Percentiles rank a stretch among this genome's conserved stretches.
Evolutionary conservation across 2,888 invertebrate species (phyloP).

Genomic region (Vannuccia rotundouncinata): DNA sequence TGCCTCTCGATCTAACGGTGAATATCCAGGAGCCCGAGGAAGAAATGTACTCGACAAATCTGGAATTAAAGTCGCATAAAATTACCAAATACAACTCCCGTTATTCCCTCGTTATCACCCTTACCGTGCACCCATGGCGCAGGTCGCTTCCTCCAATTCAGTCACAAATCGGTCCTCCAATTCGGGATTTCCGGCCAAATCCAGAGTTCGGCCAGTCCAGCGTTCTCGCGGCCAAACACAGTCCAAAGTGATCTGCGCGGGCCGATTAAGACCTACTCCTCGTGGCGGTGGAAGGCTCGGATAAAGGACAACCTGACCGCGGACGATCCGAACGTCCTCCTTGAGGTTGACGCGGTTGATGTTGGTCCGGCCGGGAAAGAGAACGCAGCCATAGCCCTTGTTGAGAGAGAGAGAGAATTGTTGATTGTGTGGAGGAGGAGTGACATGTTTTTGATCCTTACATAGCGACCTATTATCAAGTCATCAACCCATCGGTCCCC

Average conservation of each 20-base stretch:
- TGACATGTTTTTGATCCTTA: too few species aligned
- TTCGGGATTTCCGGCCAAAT: not conserved
- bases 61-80: too few species aligned
- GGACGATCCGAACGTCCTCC: not conserved
- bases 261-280: not conserved
- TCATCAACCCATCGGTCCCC: not conserved
- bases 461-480: not conserved
- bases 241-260: not conserved
- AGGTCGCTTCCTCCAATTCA: not conserved
- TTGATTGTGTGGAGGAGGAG: too few species aligned
- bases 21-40: not conserved
- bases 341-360: not conserved
- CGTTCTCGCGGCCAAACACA: not conserved
- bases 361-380: not conserved
- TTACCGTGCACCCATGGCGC: not conserved
- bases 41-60: not conserved
- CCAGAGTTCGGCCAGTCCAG: not conserved
- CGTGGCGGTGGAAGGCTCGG: not conserved
- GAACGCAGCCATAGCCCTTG: not conserved
- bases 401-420: too few species aligned
- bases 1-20: not conserved
- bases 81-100: too few species aligned
- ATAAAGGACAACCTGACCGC: not conserved
- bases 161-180: not conserved
- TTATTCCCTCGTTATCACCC: too few species aligned